Evolutionary conservation across 2,888 invertebrate species (phyloP).

Genomic region (Saturnia pavonia): DNA sequence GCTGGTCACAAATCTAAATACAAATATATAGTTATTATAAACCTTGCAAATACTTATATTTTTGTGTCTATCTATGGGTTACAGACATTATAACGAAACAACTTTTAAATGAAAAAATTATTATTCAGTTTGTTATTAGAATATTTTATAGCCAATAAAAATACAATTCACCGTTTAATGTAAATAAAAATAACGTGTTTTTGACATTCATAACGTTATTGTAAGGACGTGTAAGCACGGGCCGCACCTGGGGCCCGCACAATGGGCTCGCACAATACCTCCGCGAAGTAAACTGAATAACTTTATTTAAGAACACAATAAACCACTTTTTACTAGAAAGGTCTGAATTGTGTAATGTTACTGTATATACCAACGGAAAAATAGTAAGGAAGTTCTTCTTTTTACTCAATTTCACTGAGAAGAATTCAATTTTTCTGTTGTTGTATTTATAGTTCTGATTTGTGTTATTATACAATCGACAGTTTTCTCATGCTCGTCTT

Average conservation of each 20-base stretch:
- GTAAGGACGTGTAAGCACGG: constrained; percentile 60
- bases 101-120: neutral
- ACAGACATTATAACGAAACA: constrained; percentile 3
- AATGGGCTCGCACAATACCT: constrained; percentile 70
- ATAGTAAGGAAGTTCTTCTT: constrained; percentile 45
- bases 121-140: constrained; percentile 31
- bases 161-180: constrained; percentile 54
- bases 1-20: too few relatives aligned
- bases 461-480: neutral
- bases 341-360: constrained; percentile 61
- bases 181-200: constrained; percentile 73
- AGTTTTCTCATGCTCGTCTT: neutral
- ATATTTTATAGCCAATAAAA: constrained; percentile 54
- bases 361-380: constrained; percentile 49
- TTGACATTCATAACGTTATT: constrained; percentile 76
- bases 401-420: constrained; percentile 20
- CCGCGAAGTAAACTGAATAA: constrained; percentile 73
- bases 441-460: neutral
- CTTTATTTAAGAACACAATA: constrained; percentile 80
- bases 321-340: constrained; percentile 76
- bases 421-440: neutral
- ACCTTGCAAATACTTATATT: too few relatives aligned
- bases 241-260: constrained; percentile 67
- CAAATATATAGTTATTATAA: too few relatives aligned
- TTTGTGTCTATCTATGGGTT: neutral